Conservation (phyloP, 2,113 vertebrate genomes). For the Pollachius pollachius region DNA sequence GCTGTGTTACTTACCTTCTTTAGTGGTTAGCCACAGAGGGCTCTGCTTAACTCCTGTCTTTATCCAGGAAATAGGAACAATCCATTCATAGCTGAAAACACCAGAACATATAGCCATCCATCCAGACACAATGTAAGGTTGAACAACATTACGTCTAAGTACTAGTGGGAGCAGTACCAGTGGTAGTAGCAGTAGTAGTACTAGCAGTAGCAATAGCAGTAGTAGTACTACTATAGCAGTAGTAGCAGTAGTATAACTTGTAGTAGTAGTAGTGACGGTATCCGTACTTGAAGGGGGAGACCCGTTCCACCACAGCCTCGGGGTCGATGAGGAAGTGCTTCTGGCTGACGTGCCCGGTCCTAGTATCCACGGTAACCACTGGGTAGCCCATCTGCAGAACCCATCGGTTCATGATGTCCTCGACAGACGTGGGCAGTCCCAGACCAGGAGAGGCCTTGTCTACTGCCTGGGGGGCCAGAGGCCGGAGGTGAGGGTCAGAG, state of each 20-base stretch:
- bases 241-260: too few species aligned
- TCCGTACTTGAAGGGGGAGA: constrained; percentile 83
- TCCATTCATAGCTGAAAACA: constrained; percentile 83
- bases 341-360: constrained; percentile 73
- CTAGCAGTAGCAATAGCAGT: too few species aligned
- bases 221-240: too few species aligned
- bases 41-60: fast-evolving
- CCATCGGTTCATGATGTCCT: constrained; percentile 90
- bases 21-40: constrained; percentile 75
- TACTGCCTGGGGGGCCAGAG: constrained; percentile 60
- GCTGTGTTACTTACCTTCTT: constrained; percentile 58
- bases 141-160: too few species aligned
- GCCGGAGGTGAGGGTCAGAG: neutral
- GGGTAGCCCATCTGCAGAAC: constrained; percentile 95
- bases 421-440: constrained; percentile 48
- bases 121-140: constrained; percentile 12
- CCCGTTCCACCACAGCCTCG: constrained; percentile 67
- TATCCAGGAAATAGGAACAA: constrained; percentile 80
- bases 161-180: too few species aligned
- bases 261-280: too few species aligned
- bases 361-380: constrained; percentile 80
- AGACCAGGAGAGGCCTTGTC: neutral
- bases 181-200: too few species aligned
- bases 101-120: too few species aligned
- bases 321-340: constrained; percentile 86